Evolutionary conservation across 2,888 invertebrate genomes (phyloP).

Genomic region (Eugnorisma glareosa): DNA sequence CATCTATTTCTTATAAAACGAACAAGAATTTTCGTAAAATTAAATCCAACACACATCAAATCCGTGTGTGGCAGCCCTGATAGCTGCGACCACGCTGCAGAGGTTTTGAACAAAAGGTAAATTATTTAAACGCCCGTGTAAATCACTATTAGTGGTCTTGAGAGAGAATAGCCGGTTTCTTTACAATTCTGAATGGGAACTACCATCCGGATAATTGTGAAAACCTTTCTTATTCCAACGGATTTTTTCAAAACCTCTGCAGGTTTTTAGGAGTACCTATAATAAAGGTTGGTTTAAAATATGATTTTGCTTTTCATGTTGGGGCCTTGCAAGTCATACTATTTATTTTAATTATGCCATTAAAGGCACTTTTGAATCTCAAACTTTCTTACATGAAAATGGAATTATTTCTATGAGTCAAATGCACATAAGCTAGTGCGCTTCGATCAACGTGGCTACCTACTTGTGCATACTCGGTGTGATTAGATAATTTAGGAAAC

Average conservation of each 20-base stretch:
- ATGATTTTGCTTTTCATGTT: neutral
- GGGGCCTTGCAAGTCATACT: neutral
- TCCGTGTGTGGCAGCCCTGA: constrained; percentile 29
- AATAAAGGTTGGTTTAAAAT: neutral
- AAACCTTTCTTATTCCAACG: constrained; percentile 14
- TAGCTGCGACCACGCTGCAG: constrained; percentile 42
- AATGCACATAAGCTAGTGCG: neutral
- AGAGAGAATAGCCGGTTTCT: constrained; percentile 51
- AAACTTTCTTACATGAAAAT: neutral
- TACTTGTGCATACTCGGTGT: neutral
- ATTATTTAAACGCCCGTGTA: constrained; percentile 61
- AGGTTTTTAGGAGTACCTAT: neutral
- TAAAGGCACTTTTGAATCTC: neutral
- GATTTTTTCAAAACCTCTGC: neutral
- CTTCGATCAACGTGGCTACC: neutral
- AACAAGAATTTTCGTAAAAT: neutral
- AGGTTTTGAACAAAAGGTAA: constrained; percentile 57
- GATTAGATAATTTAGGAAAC: neutral
- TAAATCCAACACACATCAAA: neutral
- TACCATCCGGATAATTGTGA: constrained; percentile 28
- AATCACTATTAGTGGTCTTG: constrained; percentile 60
- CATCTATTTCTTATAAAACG: neutral
- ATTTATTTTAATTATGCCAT: neutral
- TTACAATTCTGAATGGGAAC: constrained; percentile 39
- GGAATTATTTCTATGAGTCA: neutral